These are phyloP conservation scores for Lithodes maja DNA, from an alignment of 2,888 invertebrate species.

Conservation along the genomic window DNA sequence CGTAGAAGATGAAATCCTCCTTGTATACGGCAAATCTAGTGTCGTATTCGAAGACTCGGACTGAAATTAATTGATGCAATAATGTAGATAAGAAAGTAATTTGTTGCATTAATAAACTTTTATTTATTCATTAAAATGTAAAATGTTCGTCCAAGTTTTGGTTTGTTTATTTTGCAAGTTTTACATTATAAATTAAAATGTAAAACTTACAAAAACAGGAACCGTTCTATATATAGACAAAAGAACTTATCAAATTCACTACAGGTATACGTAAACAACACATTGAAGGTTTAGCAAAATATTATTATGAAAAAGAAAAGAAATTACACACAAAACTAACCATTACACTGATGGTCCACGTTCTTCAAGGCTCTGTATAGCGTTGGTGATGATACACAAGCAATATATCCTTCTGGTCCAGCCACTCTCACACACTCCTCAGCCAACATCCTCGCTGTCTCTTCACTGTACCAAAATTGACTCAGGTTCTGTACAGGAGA, in stretches of 20 bases:
- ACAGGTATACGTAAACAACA: too few relatives aligned
- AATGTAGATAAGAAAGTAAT: too few relatives aligned
- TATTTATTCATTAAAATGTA: too few relatives aligned
- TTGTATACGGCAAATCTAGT: slow-evolving; percentile 86
- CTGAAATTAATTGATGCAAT: slow-evolving; percentile 49
- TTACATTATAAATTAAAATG: too few relatives aligned
- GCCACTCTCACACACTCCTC: slow-evolving; percentile 80
- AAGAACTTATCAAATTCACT: too few relatives aligned
- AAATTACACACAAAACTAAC: slow-evolving; percentile 36
- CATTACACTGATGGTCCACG: slow-evolving; percentile 64
- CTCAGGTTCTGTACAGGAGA: slow-evolving; percentile 87
- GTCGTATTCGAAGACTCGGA: slow-evolving; percentile 86
- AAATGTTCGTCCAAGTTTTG: too few relatives aligned
- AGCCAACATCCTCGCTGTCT: slow-evolving; percentile 84
- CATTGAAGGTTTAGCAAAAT: too few relatives aligned
- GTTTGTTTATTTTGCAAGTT: too few relatives aligned
- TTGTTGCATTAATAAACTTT: too few relatives aligned
- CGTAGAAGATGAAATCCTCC: slow-evolving; percentile 87
- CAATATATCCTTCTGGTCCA: slow-evolving; percentile 80
- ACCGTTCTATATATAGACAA: too few relatives aligned
- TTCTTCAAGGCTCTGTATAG: slow-evolving; percentile 79
- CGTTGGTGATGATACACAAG: slow-evolving; percentile 91
- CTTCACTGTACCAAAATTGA: slow-evolving; percentile 96
- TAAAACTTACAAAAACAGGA: too few relatives aligned
- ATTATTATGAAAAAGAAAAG: too few relatives aligned